Base-by-base conservation (phyloP, 2,888 invertebrate genomes). In the Brachylomia viminalis region DNA sequence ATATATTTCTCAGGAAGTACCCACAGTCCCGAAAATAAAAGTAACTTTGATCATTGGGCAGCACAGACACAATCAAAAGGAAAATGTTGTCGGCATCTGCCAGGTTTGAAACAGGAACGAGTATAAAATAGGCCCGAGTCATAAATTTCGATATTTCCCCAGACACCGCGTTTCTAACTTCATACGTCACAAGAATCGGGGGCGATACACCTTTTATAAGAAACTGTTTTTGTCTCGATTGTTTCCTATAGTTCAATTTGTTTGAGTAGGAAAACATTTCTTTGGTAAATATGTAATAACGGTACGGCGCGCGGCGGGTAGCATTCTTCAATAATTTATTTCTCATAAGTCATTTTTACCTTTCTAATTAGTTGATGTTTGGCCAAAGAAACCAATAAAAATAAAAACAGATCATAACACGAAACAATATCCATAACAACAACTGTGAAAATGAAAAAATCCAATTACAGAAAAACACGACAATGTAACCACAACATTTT, bases 81-180 rank as follows among this genome's bases (percentile, higher is more conserved):
- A 70, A 80, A 81, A 78, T 75, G 62, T 83, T 64, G 38, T 61
- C 77, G 68, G 71, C 72, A 67, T 61, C 84, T 64, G 70, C 65
- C 83, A 72, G 59, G 75, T 83, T 87, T 75, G 72, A 72, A 88
- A 85, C 78, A 75, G 72, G 80, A 82, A 85, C 79, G 75, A 78
- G 82, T 70, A 80, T 78, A 82, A 88, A 87, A 83, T 82, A 75
- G 72, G 76, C 66, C 56, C 58, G 68, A 64, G 61, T 77, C 85
- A 84, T 86, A 86, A 83, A 83, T 88, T 88, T 79, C 69, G 77
- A 84, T 80, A 86, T 87, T 87, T 87, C 87, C 78, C 88, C 67
- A 84, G 88, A 74, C 68, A 80, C 71, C 65, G 56, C 74, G 68
- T 79, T 80, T 75, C 71, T 74, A 77, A 83, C 74, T 85, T 82